Evolutionary conservation across 2,888 invertebrate genomes (phyloP).

Genomic region (Lasioglossum oenotherae): DNA sequence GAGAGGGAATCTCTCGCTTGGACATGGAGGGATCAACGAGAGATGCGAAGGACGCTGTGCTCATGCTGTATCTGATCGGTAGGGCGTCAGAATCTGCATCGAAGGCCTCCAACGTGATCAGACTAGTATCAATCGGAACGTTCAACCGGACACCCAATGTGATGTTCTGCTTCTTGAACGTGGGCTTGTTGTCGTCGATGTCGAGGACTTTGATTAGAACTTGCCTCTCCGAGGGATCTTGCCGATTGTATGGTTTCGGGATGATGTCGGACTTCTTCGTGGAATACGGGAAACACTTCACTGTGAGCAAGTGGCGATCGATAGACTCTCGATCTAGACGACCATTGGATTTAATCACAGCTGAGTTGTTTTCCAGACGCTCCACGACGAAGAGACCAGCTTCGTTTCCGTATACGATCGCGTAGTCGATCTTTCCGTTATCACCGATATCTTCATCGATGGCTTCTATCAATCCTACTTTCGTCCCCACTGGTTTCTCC

Average conservation of each 20-base stretch:
- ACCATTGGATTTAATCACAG: conserved; percentile 87
- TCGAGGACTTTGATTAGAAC: conserved; percentile 88
- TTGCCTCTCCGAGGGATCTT: conserved; percentile 90
- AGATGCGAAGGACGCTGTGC: conserved; percentile 88
- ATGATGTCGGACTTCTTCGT: conserved; percentile 76
- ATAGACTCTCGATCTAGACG: conserved; percentile 89
- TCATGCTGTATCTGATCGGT: conserved; percentile 89
- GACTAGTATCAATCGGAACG: conserved; percentile 90
- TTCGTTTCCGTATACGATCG: conserved; percentile 91
- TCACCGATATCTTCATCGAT: conserved; percentile 91
- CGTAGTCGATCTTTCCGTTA: conserved; percentile 91
- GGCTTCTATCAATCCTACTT: conserved; percentile 89
- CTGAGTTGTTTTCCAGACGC: conserved; percentile 88
- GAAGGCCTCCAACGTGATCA: conserved; percentile 88
- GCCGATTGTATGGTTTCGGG: conserved; percentile 88
- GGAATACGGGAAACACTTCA: conserved; percentile 89
- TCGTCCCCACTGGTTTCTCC: conserved; percentile 88
- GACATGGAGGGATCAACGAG: conserved; percentile 88
- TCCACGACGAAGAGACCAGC: conserved; percentile 87
- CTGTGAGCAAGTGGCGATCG: conserved; percentile 87
- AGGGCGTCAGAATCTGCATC: conserved; percentile 89
- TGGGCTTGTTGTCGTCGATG: conserved; percentile 91
- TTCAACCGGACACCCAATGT: conserved; percentile 91
- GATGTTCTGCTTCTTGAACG: conserved; percentile 87
- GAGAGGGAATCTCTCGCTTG: conserved; percentile 79